phyloP scores from a whole-genome alignment of 2,113 vertebrate species.

The Menidia beryllina region DNA sequence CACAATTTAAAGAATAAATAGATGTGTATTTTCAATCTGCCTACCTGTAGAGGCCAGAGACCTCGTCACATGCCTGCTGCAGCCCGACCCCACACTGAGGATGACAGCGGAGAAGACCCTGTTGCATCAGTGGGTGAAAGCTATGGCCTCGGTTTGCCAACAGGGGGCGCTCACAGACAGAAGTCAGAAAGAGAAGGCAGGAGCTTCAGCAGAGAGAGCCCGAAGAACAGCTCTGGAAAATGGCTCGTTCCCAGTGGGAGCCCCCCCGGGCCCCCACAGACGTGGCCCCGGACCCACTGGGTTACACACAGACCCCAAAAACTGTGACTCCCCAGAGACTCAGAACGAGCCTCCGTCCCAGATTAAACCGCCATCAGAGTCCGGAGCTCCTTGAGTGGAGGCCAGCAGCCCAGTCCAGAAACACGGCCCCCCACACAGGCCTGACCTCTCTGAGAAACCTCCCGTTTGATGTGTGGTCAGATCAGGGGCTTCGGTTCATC shows the following conservation, averaged over 20 bases:
- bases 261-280: too few relatives aligned
- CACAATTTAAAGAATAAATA: background rate
- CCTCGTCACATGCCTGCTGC: constrained; percentile 88
- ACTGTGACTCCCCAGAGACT: background rate
- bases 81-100: constrained; percentile 87
- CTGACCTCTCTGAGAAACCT: constrained; percentile 8
- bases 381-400: too few relatives aligned
- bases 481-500: constrained; percentile 36
- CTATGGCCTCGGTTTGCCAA: constrained; percentile 74
- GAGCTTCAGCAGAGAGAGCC: constrained; percentile 24
- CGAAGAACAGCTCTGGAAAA: constrained; percentile 22
- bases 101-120: constrained; percentile 89
- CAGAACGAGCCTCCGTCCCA: constrained; percentile 16
- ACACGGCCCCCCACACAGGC: background rate
- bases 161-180: constrained; percentile 76
- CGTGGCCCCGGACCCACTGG: background rate
- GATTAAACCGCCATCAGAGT: constrained; percentile 12
- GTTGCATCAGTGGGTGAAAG: constrained; percentile 90
- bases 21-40: background rate
- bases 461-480: constrained; percentile 33
- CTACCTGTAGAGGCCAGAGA: constrained; percentile 84
- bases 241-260: too few relatives aligned
- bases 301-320: constrained; percentile 10
- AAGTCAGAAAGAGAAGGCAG: constrained; percentile 9
- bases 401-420: constrained; percentile 1